These are phyloP conservation scores for Drosophila tsacasi DNA, from an alignment of 1,140 invertebrate species.

Conservation along the genomic window DNA sequence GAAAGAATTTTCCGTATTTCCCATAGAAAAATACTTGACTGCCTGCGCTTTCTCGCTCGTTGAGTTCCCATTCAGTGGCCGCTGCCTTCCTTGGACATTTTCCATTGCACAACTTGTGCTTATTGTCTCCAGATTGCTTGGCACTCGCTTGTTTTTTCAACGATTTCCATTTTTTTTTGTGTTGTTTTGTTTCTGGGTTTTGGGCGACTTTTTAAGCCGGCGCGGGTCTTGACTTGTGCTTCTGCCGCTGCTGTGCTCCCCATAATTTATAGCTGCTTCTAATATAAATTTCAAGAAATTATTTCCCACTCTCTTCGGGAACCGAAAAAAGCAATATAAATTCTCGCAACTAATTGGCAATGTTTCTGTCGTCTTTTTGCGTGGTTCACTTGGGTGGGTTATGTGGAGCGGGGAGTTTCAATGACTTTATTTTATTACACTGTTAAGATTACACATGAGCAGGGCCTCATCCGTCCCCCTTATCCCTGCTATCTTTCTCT, in stretches of 20 bases:
- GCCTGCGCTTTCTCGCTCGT: background rate
- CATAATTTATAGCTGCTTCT: slow-evolving; percentile 74
- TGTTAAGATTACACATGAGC: slow-evolving; percentile 43
- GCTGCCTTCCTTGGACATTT: slow-evolving; percentile 42
- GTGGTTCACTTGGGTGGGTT: slow-evolving; percentile 11
- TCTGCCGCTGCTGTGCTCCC: slow-evolving; percentile 2
- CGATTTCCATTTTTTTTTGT: background rate
- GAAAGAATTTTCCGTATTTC: slow-evolving; percentile 19
- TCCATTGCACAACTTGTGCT: slow-evolving; percentile 68
- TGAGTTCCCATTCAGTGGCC: slow-evolving; percentile 12
- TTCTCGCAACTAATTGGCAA: slow-evolving; percentile 79
- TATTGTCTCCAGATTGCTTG: slow-evolving; percentile 64
- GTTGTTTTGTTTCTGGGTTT: slow-evolving; percentile 10
- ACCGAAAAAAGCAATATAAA: slow-evolving; percentile 74
- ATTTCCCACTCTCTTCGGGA: slow-evolving; percentile 34
- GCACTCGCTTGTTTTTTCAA: slow-evolving; percentile 16
- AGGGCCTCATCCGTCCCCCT: background rate
- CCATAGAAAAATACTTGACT: slow-evolving; percentile 44
- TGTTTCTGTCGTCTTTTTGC: slow-evolving; percentile 31
- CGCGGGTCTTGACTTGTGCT: slow-evolving; percentile 16
- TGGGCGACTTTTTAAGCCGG: slow-evolving; percentile 33
- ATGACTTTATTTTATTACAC: slow-evolving; percentile 78
- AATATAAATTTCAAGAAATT: slow-evolving; percentile 79
- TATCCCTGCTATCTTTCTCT: no score
- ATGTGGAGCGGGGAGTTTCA: slow-evolving; percentile 38